phyloP scores from a whole-genome alignment of 2,797 vertebrate genomes.

The Cheracebus regulus region DNA sequence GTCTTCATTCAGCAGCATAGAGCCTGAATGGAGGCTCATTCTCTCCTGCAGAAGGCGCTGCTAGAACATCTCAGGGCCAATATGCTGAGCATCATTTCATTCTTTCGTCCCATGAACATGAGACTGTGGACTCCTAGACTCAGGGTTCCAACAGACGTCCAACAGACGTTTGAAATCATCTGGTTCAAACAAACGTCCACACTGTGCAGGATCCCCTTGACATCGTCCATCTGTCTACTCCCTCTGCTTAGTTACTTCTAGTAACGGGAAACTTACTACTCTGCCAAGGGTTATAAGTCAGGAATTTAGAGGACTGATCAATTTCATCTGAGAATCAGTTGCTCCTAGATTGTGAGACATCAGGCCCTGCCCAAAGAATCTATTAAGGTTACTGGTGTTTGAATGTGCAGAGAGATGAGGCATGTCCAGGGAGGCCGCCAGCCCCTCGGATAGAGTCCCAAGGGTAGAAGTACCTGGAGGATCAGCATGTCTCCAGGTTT shows the following conservation, averaged over 20 bases:
- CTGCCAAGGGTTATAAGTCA: not conserved
- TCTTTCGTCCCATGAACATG: not conserved
- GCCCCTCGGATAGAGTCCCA: rapidly evolving
- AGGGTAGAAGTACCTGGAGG: not conserved
- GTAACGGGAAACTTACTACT: not conserved
- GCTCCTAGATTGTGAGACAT: too few relatives aligned
- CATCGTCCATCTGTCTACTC: not conserved
- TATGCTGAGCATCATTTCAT: not conserved
- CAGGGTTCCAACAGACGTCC: not conserved
- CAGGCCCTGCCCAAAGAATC: not conserved
- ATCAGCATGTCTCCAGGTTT: not conserved
- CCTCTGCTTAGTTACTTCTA: not conserved
- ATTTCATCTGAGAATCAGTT: not conserved
- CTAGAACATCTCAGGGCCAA: not conserved
- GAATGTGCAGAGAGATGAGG: not conserved
- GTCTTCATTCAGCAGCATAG: rapidly evolving
- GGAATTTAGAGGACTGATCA: not conserved
- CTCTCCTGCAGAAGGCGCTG: too few relatives aligned
- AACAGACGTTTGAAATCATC: not conserved
- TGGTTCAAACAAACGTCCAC: not conserved
- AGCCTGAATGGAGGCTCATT: not conserved
- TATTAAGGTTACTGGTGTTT: not conserved
- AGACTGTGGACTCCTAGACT: not conserved
- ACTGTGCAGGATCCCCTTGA: not conserved
- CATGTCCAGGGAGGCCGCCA: not conserved